Evolutionary conservation across 2,113 vertebrate species (phyloP).

Genomic region (Pogonocichla stellata): DNA sequence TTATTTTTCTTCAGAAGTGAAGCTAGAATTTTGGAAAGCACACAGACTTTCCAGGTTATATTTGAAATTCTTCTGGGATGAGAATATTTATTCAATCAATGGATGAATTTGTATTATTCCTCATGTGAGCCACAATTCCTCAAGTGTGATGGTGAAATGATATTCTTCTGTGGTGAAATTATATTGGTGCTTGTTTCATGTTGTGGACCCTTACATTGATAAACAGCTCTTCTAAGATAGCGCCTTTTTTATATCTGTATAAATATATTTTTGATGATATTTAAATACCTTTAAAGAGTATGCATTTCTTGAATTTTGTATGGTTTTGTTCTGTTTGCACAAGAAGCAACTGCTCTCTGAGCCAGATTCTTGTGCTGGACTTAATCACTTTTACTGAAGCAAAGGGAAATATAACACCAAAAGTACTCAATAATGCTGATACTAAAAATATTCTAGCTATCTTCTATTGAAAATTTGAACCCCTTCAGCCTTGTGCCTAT

Average conservation of each 20-base stretch:
- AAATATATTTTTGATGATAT: background rate
- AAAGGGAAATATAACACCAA: background rate
- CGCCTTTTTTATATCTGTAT: background rate
- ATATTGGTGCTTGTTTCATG: background rate
- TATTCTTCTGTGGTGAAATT: background rate
- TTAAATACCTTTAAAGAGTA: background rate
- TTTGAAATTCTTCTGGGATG: background rate
- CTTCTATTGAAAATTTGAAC: background rate
- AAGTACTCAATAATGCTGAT: background rate
- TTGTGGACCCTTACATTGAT: background rate
- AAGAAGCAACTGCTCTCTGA: background rate
- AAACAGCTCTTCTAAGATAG: background rate
- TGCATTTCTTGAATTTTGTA: background rate
- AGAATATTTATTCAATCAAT: background rate
- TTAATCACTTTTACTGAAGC: background rate
- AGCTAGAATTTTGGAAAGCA: background rate
- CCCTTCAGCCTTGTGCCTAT: background rate
- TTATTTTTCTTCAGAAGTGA: background rate
- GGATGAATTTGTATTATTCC: background rate
- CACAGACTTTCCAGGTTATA: background rate
- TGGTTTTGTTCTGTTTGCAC: background rate
- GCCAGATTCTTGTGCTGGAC: background rate
- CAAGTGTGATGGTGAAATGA: background rate
- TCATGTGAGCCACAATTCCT: background rate
- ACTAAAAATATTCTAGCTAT: background rate